Base-by-base conservation (phyloP, 2,797 vertebrate species). In the Muscicapa comitata region DNA sequence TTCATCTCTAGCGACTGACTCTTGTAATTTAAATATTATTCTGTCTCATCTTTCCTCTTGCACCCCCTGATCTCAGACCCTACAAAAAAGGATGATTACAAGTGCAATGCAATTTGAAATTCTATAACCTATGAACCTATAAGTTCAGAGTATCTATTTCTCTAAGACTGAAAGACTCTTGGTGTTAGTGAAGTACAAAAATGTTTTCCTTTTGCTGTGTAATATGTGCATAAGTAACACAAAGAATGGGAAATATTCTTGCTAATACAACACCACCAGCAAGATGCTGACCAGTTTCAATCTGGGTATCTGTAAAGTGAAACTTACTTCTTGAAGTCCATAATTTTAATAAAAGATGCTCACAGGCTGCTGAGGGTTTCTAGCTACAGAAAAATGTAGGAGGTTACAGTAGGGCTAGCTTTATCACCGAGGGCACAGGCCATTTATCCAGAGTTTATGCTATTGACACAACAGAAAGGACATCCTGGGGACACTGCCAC, bases 221-320 rank as follows among this genome's bases (percentile, higher is more conserved):
- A 90, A 80, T 59, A 63, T 40, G 17, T 65, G 55, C 4, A 1
- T 9, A 85, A 70, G 4, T 31, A 85, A 87, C 8, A 33, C 48
- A 94, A 94, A 95, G 71, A 80, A 95, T 50, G 75, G 91, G 47
- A 94, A 90, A 86, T 48, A 88, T 35, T 45, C 54, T 50, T 93
- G 87, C 81, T 96, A 58, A 75, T 40, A 57, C 3, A 71, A 61
- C 57, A 63, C 25, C n/a, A 62, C 8, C 15, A 38, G 51, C 65
- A 65, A 68, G 43, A 43, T 13, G 20, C 31, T 70, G 54, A 75
- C 17, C n/a, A 26, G 45, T 57, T 90, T 65, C 65, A 77, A 51
- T 43, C 5, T 19, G 31, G 14, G 6, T 29, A 72, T 58, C 42
- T 53, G 21, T 51, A 84, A 72, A 86, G 45, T 13, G 19, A 86